Percentiles rank a stretch among this genome's conserved stretches.
Evolutionary conservation across 1,140 invertebrate genomes (phyloP).

Genomic region (Phymorhynchus buccinoides): DNA sequence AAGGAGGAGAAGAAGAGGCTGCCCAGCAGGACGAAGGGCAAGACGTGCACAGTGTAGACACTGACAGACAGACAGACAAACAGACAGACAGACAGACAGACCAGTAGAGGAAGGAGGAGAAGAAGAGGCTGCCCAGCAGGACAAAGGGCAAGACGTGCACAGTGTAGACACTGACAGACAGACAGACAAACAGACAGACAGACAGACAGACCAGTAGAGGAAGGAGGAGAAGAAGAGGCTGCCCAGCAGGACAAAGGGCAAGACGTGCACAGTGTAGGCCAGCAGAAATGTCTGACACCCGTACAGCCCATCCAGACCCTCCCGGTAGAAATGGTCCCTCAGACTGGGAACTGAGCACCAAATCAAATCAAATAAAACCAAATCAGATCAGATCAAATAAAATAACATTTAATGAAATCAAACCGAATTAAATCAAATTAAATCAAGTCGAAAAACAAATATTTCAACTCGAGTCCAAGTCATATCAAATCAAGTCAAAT

Average conservation of each 20-base stretch:
- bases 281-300: conserved; percentile 56
- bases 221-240: conserved; percentile 55
- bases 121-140: conserved; percentile 55
- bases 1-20: too few relatives aligned
- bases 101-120: conserved; percentile 61
- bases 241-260: conserved; percentile 55
- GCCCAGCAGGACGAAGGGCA: too few relatives aligned
- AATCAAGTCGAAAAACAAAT: not conserved
- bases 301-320: conserved; percentile 64
- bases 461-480: not conserved
- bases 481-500: not conserved
- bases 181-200: conserved; percentile 34
- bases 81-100: conserved; percentile 43
- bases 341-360: conserved; percentile 49
- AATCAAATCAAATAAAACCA: too few relatives aligned
- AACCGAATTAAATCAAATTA: too few relatives aligned
- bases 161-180: conserved; percentile 35
- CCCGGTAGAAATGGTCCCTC: conserved; percentile 63
- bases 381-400: too few relatives aligned
- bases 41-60: too few relatives aligned
- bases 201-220: conserved; percentile 62
- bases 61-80: too few relatives aligned
- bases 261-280: conserved; percentile 58
- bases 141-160: too few relatives aligned
- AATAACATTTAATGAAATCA: too few relatives aligned